Conservation (phyloP, 2,888 invertebrate genomes). For the Drosophila helvetica region DNA sequence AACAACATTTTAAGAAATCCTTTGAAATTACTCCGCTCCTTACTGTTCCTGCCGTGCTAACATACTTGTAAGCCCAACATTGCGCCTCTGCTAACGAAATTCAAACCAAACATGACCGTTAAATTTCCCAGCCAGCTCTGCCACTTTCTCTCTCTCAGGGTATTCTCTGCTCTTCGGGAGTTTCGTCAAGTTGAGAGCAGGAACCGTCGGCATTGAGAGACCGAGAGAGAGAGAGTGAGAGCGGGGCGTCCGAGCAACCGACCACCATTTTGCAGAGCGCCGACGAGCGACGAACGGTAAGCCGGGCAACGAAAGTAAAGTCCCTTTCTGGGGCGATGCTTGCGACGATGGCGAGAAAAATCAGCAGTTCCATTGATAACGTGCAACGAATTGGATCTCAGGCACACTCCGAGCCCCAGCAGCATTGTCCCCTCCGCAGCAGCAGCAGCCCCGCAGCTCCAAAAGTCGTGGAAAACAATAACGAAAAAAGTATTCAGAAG, state of each 20-base stretch:
- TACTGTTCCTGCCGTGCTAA: background rate
- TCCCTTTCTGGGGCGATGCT: slow-evolving; percentile 73
- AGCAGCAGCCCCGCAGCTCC: background rate
- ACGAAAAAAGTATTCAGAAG: background rate
- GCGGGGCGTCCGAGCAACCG: slow-evolving; percentile 1
- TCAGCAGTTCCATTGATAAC: slow-evolving; percentile 81
- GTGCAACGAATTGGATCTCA: slow-evolving; percentile 80
- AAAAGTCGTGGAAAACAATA: slow-evolving; percentile 21
- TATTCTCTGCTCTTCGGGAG: background rate
- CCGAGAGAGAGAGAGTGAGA: slow-evolving; percentile 51
- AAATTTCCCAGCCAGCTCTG: slow-evolving; percentile 15
- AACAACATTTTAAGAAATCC: background rate
- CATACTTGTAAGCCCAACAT: background rate
- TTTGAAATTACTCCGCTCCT: background rate
- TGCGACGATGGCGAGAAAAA: slow-evolving; percentile 76
- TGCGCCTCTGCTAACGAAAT: background rate
- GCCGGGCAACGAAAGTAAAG: slow-evolving; percentile 23
- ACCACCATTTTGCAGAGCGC: background rate
- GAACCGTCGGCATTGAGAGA: slow-evolving; percentile 11
- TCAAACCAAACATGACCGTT: background rate
- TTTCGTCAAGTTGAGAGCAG: slow-evolving; percentile 58
- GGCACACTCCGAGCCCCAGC: slow-evolving; percentile 30
- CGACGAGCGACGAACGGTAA: slow-evolving; percentile 26
- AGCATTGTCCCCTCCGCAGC: slow-evolving; percentile 21
- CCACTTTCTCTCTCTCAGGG: background rate